Evolutionary conservation across 2,113 vertebrate genomes (phyloP).

Genomic region (Micronycteris hirsuta): DNA sequence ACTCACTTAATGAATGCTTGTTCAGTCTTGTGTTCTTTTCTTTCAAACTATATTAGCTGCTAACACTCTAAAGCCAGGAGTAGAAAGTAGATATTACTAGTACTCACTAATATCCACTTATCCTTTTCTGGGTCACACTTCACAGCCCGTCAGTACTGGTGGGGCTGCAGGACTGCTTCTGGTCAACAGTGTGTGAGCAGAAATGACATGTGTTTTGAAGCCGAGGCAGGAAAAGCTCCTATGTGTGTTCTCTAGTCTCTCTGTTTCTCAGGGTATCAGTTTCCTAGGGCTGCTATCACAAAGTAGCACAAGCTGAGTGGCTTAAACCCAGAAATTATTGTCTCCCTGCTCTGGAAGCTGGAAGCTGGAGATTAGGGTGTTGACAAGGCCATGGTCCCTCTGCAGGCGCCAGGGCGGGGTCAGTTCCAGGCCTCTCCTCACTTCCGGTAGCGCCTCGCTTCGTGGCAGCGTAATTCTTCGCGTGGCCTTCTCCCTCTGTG

Average conservation of each 20-base stretch:
- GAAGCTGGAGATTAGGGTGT: neutral
- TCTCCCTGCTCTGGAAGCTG: neutral
- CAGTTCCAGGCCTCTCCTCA: neutral
- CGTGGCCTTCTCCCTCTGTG: neutral
- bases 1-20: neutral
- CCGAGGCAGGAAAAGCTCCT: neutral
- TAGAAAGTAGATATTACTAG: neutral
- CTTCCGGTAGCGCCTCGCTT: neutral
- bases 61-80: neutral
- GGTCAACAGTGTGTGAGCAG: neutral
- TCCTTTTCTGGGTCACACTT: neutral
- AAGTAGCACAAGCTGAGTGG: neutral
- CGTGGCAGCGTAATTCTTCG: neutral
- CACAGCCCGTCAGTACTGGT: neutral
- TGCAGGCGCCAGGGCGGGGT: neutral
- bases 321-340: neutral
- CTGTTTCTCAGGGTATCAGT: neutral
- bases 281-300: neutral
- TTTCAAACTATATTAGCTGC: neutral
- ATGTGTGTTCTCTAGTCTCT: neutral
- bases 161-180: neutral
- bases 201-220: neutral
- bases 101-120: neutral
- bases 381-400: neutral
- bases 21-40: neutral